Evolutionary conservation across 2,888 invertebrate genomes (phyloP).

Genomic region (Phaedon cochleariae): DNA sequence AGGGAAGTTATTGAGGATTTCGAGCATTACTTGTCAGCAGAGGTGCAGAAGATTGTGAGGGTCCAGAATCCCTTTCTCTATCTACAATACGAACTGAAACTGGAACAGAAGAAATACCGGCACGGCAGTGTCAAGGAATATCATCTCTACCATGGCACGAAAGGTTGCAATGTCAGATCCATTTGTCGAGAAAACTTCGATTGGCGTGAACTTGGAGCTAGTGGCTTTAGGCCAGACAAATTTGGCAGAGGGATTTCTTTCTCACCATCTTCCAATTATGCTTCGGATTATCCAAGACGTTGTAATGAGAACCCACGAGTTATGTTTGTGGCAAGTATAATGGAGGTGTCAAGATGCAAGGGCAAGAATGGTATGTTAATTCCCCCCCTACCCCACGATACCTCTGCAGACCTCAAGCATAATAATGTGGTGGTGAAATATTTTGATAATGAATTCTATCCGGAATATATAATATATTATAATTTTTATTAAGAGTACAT

Average conservation of each 20-base stretch:
- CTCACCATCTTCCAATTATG: not conserved
- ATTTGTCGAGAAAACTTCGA: slow-evolving; percentile 6
- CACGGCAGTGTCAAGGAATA: not conserved
- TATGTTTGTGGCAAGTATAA: not conserved
- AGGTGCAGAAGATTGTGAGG: not conserved
- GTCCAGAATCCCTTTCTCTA: not conserved
- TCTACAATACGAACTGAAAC: not conserved
- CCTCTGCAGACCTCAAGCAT: not conserved
- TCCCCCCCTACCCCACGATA: not conserved
- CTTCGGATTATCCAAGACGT: not conserved
- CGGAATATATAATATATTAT: slow-evolving; percentile 6
- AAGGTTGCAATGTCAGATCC: not conserved
- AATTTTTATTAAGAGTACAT: too few relatives aligned
- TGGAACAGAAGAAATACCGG: not conserved
- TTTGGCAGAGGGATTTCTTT: not conserved
- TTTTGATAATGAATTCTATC: not conserved
- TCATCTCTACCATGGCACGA: slow-evolving; percentile 6
- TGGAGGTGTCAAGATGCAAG: not conserved
- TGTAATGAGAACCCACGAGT: not conserved
- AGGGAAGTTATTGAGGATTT: too few relatives aligned
- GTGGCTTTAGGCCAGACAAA: not conserved
- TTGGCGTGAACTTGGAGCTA: slow-evolving; percentile 6
- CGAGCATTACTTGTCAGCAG: too few relatives aligned
- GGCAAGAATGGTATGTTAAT: not conserved
- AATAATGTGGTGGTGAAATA: not conserved